These are phyloP conservation scores for Laothoe populi DNA, from an alignment of 2,888 invertebrate species.

Conservation along the genomic window DNA sequence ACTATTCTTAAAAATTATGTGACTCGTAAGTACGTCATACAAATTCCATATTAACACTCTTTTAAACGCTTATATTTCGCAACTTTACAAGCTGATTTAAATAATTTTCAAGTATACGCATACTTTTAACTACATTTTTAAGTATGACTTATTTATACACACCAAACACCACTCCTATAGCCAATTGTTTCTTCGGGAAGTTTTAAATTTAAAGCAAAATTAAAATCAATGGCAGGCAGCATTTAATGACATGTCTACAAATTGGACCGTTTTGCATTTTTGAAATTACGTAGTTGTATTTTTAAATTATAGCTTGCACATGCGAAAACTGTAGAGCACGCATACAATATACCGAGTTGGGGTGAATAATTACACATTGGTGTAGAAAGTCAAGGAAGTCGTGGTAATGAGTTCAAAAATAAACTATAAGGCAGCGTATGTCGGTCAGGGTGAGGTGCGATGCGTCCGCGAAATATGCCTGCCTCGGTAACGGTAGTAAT, in stretches of 20 bases:
- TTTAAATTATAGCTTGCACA: background rate
- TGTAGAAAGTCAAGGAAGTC: slow-evolving; percentile 48
- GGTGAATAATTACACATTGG: slow-evolving; percentile 5
- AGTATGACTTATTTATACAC: too few relatives aligned
- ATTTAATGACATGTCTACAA: background rate
- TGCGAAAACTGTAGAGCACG: background rate
- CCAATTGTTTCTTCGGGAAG: too few relatives aligned
- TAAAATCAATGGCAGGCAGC: background rate
- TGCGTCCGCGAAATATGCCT: slow-evolving; percentile 43
- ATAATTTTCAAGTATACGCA: too few relatives aligned
- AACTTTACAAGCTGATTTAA: too few relatives aligned
- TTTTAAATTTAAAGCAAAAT: too few relatives aligned
- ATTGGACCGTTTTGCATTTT: background rate
- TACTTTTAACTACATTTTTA: too few relatives aligned
- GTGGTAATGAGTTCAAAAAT: slow-evolving; percentile 50
- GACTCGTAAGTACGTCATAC: too few relatives aligned
- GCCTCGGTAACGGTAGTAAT: slow-evolving; percentile 50
- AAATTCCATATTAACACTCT: too few relatives aligned
- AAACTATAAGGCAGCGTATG: slow-evolving; percentile 35
- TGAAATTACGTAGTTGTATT: background rate
- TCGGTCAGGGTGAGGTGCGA: slow-evolving; percentile 29
- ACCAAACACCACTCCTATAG: too few relatives aligned
- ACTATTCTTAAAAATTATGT: too few relatives aligned
- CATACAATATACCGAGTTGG: background rate
- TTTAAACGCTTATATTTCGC: too few relatives aligned